Conservation (phyloP, 2,797 vertebrate species). For the Tamandua tetradactyla region DNA sequence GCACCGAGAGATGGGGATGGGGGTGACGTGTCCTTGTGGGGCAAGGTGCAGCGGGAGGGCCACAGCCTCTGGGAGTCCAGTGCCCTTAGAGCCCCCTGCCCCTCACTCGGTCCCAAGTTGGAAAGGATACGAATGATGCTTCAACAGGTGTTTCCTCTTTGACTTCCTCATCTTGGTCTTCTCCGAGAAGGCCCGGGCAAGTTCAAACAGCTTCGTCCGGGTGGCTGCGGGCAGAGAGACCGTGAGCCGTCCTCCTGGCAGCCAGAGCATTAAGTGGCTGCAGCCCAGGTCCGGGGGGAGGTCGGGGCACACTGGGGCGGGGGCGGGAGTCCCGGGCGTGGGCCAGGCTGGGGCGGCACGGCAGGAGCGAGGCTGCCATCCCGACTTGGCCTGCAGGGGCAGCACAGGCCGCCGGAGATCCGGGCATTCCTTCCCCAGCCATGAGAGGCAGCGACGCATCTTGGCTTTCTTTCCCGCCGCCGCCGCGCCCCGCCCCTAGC, state of each 20-base stretch:
- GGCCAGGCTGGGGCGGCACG: background rate
- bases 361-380: background rate
- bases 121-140: constrained; percentile 96
- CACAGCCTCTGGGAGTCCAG: background rate
- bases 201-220: constrained; percentile 97
- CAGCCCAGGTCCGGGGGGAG: background rate
- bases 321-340: background rate
- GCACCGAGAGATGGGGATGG: background rate
- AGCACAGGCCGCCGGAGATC: constrained; percentile 67
- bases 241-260: background rate
- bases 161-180: constrained; percentile 97
- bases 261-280: background rate
- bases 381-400: constrained; percentile 54
- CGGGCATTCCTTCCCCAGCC: constrained; percentile 34
- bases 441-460: background rate
- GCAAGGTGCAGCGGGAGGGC: background rate
- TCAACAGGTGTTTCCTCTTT: constrained; percentile 92
- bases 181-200: constrained; percentile 96
- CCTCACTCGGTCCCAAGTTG: background rate
- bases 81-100: background rate
- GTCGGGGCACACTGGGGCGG: background rate
- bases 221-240: constrained; percentile 89
- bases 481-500: background rate
- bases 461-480: constrained; percentile 8
- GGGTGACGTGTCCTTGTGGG: background rate